Evolutionary conservation across 2,797 vertebrate species (phyloP), one percentile per base, ranked within the genome.

Genomic region (Alosa sapidissima): DNA sequence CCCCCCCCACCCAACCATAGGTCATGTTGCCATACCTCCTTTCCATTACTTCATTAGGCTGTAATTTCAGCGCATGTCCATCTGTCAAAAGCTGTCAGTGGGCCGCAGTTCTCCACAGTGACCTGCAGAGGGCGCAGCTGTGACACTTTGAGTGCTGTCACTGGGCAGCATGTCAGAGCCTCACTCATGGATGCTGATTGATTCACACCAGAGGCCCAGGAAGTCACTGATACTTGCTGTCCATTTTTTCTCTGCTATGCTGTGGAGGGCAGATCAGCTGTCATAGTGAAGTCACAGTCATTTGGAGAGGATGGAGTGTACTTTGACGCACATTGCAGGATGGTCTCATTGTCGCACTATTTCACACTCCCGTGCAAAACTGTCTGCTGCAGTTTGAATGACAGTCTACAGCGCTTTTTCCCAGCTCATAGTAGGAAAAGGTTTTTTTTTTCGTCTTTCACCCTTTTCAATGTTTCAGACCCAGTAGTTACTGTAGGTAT

Each of bases 41-140:
- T 45, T 47, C 36, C 72, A 78, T 78, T 78, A 78, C 72, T 78
- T 78, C 21, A 78, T 78, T 78, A 45, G 72, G 72, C 81, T 13
- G 33, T 72, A 88, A 83, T 55, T 81, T 49, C 54, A 55, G 55
- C 41, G 47, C 62, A 81, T 48, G 33, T 87, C 81, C 83, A 55
- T 82, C 48, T 82, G 82, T 86, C 82, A 41, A 9, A 41, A 45
- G 55, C 52, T 88, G 55, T 81, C 62, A 81, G 62, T 4, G 48
- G 6, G 78, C 82, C 86, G 89, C 85, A 9, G 49, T 88, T 91
- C 85, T 87, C 75, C 49, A 45, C 45, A 68, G 81, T 51, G 41
- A 65, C 89, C 89, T 90, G 88, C 86, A 91, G 90, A 86, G 83
- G 89, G 89, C 62, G 89, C 86, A 85, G 84, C 62, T 86, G 72